phyloP scores from a whole-genome alignment of 2,888 invertebrate species.

The Dorcus hopei region DNA sequence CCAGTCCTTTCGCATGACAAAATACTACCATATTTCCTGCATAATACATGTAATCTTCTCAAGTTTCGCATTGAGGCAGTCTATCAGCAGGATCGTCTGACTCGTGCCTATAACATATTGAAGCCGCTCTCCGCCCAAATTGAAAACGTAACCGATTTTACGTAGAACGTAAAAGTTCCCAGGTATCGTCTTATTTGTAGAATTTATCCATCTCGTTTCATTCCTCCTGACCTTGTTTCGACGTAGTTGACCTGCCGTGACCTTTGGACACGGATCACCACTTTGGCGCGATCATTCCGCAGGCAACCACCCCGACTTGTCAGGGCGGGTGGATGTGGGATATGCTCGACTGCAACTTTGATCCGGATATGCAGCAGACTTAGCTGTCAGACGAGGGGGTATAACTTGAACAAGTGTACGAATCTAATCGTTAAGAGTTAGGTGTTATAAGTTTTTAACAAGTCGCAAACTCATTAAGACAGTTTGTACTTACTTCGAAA shows the following conservation, averaged over 20 bases:
- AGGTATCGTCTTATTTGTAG: slow-evolving; percentile 26
- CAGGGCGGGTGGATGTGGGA: not conserved
- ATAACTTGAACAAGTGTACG: not conserved
- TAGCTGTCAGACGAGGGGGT: not conserved
- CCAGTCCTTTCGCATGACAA: slow-evolving; percentile 1
- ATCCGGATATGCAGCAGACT: slow-evolving; percentile 7
- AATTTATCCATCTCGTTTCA: slow-evolving; percentile 27
- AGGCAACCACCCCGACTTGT: not conserved
- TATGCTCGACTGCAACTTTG: slow-evolving; percentile 8
- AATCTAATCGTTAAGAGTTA: not conserved
- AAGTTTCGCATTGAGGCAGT: slow-evolving; percentile 13
- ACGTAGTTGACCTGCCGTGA: slow-evolving; percentile 9
- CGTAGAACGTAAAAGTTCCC: slow-evolving; percentile 8
- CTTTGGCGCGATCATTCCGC: slow-evolving; percentile 17
- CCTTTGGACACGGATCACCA: slow-evolving; percentile 21
- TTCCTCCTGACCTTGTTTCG: slow-evolving; percentile 14
- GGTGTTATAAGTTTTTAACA: slow-evolving; percentile 1
- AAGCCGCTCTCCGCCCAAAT: slow-evolving; percentile 25
- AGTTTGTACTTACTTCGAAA: not conserved
- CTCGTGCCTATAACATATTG: slow-evolving; percentile 18
- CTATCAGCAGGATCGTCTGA: slow-evolving; percentile 10
- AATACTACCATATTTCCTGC: not conserved
- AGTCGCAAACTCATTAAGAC: not conserved
- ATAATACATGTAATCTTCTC: slow-evolving; percentile 11
- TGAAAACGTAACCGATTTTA: slow-evolving; percentile 24